Evolutionary conservation across 2,797 vertebrate species (phyloP).

Genomic region (Coranthus polyacanthus): DNA sequence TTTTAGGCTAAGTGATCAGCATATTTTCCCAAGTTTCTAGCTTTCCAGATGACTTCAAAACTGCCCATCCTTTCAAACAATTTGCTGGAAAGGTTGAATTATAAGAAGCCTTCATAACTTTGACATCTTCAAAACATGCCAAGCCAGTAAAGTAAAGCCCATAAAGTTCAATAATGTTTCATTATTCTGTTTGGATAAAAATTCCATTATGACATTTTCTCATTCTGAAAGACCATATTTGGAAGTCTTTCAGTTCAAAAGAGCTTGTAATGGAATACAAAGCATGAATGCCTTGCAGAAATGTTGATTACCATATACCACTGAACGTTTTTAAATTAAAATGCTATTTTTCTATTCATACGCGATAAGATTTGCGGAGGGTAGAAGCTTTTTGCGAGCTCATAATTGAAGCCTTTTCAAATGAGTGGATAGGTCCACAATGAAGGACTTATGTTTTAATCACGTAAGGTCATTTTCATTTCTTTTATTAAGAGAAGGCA

Average conservation of each 20-base stretch:
- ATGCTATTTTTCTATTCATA: constrained; percentile 34
- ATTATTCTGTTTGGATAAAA: constrained; percentile 8
- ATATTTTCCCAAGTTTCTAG: neutral
- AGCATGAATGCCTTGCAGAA: constrained; percentile 41
- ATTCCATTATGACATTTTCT: constrained; percentile 22
- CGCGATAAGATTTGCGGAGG: constrained; percentile 31
- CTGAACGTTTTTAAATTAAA: constrained; percentile 57
- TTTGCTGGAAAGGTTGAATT: neutral
- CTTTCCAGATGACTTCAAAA: neutral
- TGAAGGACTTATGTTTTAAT: constrained; percentile 29
- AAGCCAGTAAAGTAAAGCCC: neutral
- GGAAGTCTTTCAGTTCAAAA: constrained; percentile 27
- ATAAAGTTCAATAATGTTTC: constrained; percentile 15
- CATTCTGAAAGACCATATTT: neutral
- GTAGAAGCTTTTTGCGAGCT: neutral
- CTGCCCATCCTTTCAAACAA: neutral
- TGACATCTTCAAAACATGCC: constrained; percentile 19
- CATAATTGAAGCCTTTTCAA: constrained; percentile 48
- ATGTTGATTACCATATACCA: constrained; percentile 39
- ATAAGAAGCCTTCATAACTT: neutral
- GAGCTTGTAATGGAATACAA: constrained; percentile 30
- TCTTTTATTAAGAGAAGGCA: constrained; percentile 61
- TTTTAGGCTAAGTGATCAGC: neutral
- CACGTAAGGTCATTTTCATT: constrained; percentile 11
- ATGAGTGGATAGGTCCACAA: constrained; percentile 19